phyloP scores from a whole-genome alignment of 1,140 invertebrate genomes.

The Drosophila tsacasi region DNA sequence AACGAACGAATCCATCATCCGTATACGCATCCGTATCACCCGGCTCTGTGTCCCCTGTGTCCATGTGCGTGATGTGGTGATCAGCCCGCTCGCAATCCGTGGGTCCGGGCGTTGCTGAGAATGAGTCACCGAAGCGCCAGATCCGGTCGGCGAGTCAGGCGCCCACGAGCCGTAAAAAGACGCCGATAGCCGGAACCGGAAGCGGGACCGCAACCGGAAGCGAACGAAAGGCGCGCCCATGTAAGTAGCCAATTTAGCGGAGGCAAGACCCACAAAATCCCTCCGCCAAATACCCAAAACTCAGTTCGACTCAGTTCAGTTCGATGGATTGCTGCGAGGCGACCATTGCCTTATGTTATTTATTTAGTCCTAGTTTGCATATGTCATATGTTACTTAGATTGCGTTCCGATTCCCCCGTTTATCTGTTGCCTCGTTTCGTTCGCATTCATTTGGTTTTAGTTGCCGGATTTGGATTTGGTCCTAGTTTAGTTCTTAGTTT shows the following conservation, averaged over 20 bases:
- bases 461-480: constrained; percentile 22
- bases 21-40: constrained; percentile 29
- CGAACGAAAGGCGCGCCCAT: constrained; percentile 87
- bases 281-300: constrained; percentile 21
- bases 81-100: constrained; percentile 90
- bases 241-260: constrained; percentile 86
- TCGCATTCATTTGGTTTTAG: constrained; percentile 30
- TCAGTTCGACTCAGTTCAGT: constrained; percentile 37
- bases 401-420: constrained; percentile 11
- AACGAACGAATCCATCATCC: constrained; percentile 49
- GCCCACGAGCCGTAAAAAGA: constrained; percentile 85
- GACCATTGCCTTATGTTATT: constrained; percentile 52
- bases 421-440: constrained; percentile 32
- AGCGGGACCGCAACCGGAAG: constrained; percentile 60
- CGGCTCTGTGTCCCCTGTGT: constrained; percentile 11
- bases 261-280: constrained; percentile 35
- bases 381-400: constrained; percentile 45
- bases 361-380: constrained; percentile 77
- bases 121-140: constrained; percentile 90
- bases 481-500: constrained; percentile 22
- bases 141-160: constrained; percentile 88
- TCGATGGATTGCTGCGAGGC: constrained; percentile 39
- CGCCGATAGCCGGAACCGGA: constrained; percentile 62
- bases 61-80: constrained; percentile 44
- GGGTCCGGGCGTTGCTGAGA: constrained; percentile 86